Evolutionary conservation across 1,140 invertebrate species (phyloP), one percentile per base, ranked within the genome.

Genomic region (Cylas formicarius): DNA sequence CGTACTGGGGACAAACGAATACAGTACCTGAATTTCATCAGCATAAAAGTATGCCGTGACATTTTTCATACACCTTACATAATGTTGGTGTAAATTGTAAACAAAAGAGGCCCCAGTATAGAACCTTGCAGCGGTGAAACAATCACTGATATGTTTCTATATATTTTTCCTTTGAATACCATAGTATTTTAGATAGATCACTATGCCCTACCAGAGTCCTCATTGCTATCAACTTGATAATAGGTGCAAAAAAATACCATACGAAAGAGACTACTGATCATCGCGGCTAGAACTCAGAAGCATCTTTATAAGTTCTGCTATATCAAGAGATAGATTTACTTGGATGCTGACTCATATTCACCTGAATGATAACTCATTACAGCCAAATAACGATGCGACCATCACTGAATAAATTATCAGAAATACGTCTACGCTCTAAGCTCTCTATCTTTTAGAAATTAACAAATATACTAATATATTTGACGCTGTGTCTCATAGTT

Each of bases 321-420:
- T 47, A 32, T 20, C 26, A 16, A 22, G 28, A 17, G 28, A 42
- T 19, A 40, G 44, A 32, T 47, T 47, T 42, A 24, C n/a, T 11
- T 42, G 37, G 38, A 9, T 47, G 9, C 19, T 47, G 21, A 14
- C 2, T 9, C 14, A 42, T 19, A 10, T 47, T 11, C 44, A 47
- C 23, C 22, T 47, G 28, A 42, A 32, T 20, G 38, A 47, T 24
- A 47, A 47, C 34, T 41, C 35, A 20, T 9, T 31, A n/a, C 35
- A 40, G 20, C 36, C 36, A 13, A 28, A 18, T 18, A 10, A 16
- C 13, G 35, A 19, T 13, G 17, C 19, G 35, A 13, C 21, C 21
- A n/a, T 21, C 26, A 37, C 16, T 37, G 19, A 14, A 37, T 37
- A 4, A 4, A 20, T 21, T 37, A 21, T 11, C 19, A 11, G 19